These are phyloP conservation scores for Anastatus disparis DNA, from an alignment of 1,140 invertebrate species.

Conservation along the genomic window DNA sequence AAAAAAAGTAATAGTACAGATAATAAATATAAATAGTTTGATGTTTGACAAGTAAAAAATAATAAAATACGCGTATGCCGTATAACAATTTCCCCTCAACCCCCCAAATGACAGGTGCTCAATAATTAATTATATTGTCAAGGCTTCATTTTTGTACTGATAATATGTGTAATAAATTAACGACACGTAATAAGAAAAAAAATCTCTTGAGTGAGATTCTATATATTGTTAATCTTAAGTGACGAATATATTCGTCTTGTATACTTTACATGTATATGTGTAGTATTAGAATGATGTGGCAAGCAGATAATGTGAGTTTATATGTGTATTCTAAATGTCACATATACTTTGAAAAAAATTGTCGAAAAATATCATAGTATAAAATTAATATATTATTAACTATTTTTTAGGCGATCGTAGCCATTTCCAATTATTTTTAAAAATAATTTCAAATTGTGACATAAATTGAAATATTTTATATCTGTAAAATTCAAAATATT, in stretches of 20 bases:
- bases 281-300: neutral
- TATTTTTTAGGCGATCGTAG: neutral
- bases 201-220: neutral
- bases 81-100: neutral
- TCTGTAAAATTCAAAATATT: too few species aligned
- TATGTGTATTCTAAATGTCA: neutral
- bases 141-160: slow-evolving; percentile 22
- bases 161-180: too few species aligned
- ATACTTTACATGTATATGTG: neutral
- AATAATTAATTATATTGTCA: neutral
- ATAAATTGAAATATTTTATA: too few species aligned
- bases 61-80: neutral
- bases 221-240: neutral
- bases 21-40: neutral
- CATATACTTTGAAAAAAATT: neutral
- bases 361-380: neutral
- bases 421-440: neutral
- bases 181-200: too few species aligned
- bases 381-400: neutral
- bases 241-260: neutral
- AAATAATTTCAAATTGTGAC: too few species aligned
- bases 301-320: neutral
- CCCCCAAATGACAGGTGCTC: slow-evolving; percentile 4
- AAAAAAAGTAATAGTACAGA: neutral
- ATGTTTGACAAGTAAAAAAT: slow-evolving; percentile 9